Evolutionary conservation across 2,113 vertebrate genomes (phyloP), one percentile per base, ranked within the genome.

Genomic region (Parus major): DNA sequence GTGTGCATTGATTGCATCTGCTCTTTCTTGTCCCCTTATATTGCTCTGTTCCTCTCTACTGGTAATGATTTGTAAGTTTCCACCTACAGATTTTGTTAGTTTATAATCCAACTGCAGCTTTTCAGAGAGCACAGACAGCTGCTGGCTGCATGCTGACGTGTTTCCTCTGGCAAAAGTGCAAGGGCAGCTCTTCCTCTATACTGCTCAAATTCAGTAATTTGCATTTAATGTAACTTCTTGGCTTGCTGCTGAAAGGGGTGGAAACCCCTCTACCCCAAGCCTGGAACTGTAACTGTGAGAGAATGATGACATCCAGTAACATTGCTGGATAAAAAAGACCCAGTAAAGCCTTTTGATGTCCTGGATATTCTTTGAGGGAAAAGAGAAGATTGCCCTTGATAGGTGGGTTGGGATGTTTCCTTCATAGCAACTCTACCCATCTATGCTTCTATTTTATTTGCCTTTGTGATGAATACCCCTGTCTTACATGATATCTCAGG

Each of bases 41-140:
- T 73, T 0, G 0, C 41, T 87, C n/a, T 85, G 23, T 92, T 80
- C 56, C 29, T 93, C 49, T 76, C 25, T 64, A 3, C 87, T 77
- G 64, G 80, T 72, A 77, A 41, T 68, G 60, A 83, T 93, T 88
- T 88, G 46, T 53, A 77, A 64, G 18, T 91, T 93, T 93, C 69
- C 60, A 84, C 71, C 70, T 92, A 73, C 69, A 64, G 60, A 75
- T 95, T 94, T 94, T 78, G 83, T 90, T 91, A 63, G 57, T 44
- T 89, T 6, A 1, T 86, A 80, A 86, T 71, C 42, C 78, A 15
- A 20, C 70, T 76, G 28, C 61, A 85, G 59, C 71, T 36, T 90
- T 94, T 31, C 2, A 2, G 68, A 57, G 36, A 82, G 61, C 4
- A 5, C 61, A 89, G 69, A 20, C 61, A 88, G 90, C 80, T 90